Conservation (phyloP, 2,888 invertebrate genomes). For the Phaedon cochleariae region DNA sequence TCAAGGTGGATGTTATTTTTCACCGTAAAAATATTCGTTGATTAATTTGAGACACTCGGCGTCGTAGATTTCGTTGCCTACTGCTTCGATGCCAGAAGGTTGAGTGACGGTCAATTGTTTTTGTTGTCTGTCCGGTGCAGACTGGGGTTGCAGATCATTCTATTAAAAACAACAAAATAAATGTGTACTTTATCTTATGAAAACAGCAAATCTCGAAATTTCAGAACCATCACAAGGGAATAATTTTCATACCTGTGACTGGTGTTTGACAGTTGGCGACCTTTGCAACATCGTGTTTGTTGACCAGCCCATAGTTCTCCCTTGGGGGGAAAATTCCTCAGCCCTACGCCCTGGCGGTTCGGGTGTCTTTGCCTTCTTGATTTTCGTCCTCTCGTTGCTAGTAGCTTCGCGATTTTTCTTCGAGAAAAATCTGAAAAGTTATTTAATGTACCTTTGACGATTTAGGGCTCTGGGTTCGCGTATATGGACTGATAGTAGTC, state of each 20-base stretch:
- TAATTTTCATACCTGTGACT: constrained; percentile 55
- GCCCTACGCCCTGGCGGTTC: constrained; percentile 65
- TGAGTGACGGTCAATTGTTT: constrained; percentile 79
- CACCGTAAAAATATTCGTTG: constrained; percentile 97
- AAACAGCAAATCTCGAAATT: too few relatives aligned
- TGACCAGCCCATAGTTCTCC: constrained; percentile 61
- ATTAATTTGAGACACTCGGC: constrained; percentile 88
- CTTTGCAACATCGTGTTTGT: constrained; percentile 61
- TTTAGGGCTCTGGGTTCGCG: too few relatives aligned
- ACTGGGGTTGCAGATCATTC: constrained; percentile 64
- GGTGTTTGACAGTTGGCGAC: constrained; percentile 64
- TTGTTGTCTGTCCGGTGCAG: constrained; percentile 73
- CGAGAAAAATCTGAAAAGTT: constrained; percentile 77
- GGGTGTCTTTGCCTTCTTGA: constrained; percentile 75
- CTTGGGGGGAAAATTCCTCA: constrained; percentile 45
- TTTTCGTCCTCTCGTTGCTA: constrained; percentile 71
- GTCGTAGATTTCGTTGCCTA: constrained; percentile 89
- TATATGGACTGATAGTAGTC: too few relatives aligned
- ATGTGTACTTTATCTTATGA: too few relatives aligned
- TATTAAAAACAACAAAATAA: constrained; percentile 50
- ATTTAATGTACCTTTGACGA: not conserved
- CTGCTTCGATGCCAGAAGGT: constrained; percentile 78
- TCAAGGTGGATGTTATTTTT: constrained; percentile 19
- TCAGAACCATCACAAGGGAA: too few relatives aligned
- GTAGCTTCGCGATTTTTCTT: constrained; percentile 76